Base-by-base conservation (phyloP, 1,140 invertebrate species). In the Chelonus insularis region DNA sequence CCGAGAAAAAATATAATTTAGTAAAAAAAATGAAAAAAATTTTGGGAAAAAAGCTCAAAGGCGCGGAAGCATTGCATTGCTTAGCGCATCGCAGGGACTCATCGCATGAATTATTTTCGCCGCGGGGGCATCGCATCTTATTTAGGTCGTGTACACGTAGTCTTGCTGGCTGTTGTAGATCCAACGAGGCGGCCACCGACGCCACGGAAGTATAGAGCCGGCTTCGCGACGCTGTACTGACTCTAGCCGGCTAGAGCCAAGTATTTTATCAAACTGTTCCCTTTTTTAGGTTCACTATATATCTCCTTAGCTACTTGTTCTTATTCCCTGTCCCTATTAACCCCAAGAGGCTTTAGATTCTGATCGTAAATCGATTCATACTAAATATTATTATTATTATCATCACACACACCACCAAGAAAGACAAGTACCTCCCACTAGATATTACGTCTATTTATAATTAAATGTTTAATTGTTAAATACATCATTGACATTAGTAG, bases 111-210 rank as follows among this genome's bases (percentile, higher is more conserved):
- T 81, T 81, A 81, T 80, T 81, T 81, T 81, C 75, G 77, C 78
- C 77, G 76, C 72, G 74, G 78, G 79, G 78, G 79, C 79, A 81
- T 80, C 78, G 77, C 76, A 80, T 81, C 78, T 80, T 81, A 81
- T 81, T 78, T 80, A 81, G 79, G 79, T 80, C 79, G 79, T 80
- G 75, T 79, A 79, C 75, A 76, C 76, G 74, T 76, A 79, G 74
- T 66, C 64, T 66, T 64, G n/a, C 20, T 36, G 16, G 41, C 50
- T 32, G 39, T 43, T 69, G 68, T 71, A 70, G 67, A 66, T 68
- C 64, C 64, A 64, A 67, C 63, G 68, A 66, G 67, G 67, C 34
- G 36, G 58, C 65, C 56, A 51, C 45, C 57, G 57, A 59, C 65
- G 64, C 64, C 61, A 69, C 61, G 62, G 55, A 72, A 60, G 58